These are phyloP conservation scores for Pristionchus entomophagus DNA, from an alignment of 2,888 invertebrate species.

Conservation along the genomic window DNA sequence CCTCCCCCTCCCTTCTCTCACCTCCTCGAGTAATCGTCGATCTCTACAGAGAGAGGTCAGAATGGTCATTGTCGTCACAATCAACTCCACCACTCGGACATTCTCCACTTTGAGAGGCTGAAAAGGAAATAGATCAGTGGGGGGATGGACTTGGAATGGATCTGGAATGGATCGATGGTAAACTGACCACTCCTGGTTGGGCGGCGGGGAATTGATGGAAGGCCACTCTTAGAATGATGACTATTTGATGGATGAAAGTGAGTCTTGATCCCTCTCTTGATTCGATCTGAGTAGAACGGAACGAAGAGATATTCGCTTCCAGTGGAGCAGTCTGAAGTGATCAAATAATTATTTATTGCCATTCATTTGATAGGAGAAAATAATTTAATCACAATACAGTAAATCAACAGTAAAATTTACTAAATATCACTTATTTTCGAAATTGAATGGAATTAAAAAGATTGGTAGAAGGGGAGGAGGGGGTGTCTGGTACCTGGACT, in stretches of 20 bases:
- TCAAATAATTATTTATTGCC: too few relatives aligned
- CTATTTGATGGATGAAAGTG: constrained; percentile 57
- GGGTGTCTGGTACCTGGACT: not conserved
- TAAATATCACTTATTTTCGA: not conserved
- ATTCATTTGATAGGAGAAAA: too few relatives aligned
- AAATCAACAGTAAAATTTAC: not conserved
- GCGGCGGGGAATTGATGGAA: constrained; percentile 56
- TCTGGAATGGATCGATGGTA: not conserved
- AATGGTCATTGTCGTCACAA: constrained; percentile 50
- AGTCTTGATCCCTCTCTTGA: not conserved
- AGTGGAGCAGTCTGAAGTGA: constrained; percentile 56
- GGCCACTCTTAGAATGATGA: constrained; percentile 59
- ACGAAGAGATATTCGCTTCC: constrained; percentile 53
- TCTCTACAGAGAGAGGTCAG: constrained; percentile 54
- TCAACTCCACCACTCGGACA: constrained; percentile 59
- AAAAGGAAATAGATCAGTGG: too few relatives aligned
- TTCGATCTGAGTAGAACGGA: constrained; percentile 53
- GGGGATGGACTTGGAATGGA: not conserved
- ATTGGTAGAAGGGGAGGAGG: too few relatives aligned
- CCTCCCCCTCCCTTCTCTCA: too few relatives aligned
- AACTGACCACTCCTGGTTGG: constrained; percentile 42
- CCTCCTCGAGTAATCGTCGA: constrained; percentile 37
- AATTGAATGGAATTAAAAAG: not conserved
- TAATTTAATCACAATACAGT: not conserved
- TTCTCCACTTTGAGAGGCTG: constrained; percentile 60